Percentiles rank a stretch among this genome's conserved stretches.
Conservation (phyloP, 2,797 vertebrate species). For the Sarcoramphus papa region DNA sequence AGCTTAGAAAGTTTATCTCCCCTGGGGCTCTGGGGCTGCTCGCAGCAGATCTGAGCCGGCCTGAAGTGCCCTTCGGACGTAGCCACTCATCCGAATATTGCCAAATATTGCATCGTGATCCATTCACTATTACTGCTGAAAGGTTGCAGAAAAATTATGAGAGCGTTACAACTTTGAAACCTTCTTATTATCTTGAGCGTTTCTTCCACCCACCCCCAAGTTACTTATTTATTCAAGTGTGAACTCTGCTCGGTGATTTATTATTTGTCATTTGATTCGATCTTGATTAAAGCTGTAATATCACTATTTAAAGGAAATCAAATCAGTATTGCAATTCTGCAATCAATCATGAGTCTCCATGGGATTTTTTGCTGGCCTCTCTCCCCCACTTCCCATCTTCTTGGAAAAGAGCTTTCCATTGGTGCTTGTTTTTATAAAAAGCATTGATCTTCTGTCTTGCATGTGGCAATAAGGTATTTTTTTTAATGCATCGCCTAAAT, state of each 20-base stretch:
- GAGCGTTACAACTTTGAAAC: not conserved
- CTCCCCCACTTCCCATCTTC: not conserved
- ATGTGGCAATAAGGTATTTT: not conserved
- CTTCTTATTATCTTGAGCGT: not conserved
- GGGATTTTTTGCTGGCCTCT: not conserved
- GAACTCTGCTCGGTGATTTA: not conserved
- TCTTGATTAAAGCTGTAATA: conserved; percentile 54
- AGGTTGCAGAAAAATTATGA: not conserved
- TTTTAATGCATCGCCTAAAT: not conserved
- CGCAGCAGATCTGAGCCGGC: not conserved
- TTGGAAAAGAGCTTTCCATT: not conserved
- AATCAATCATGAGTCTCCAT: conserved; percentile 22
- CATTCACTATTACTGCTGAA: not conserved
- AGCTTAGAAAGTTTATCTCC: not conserved
- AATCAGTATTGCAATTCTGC: conserved; percentile 14
- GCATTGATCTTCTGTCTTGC: not conserved
- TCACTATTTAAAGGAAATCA: conserved; percentile 51
- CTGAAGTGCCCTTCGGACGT: fast-evolving
- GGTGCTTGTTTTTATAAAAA: not conserved
- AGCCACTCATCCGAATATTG: too few species aligned
- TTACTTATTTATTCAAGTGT: not conserved
- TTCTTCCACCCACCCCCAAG: not conserved
- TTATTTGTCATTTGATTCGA: conserved; percentile 25
- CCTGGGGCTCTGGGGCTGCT: not conserved
- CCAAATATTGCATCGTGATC: not conserved